Conservation (phyloP, 2,888 invertebrate genomes). For the Flexamia atlantica region DNA sequence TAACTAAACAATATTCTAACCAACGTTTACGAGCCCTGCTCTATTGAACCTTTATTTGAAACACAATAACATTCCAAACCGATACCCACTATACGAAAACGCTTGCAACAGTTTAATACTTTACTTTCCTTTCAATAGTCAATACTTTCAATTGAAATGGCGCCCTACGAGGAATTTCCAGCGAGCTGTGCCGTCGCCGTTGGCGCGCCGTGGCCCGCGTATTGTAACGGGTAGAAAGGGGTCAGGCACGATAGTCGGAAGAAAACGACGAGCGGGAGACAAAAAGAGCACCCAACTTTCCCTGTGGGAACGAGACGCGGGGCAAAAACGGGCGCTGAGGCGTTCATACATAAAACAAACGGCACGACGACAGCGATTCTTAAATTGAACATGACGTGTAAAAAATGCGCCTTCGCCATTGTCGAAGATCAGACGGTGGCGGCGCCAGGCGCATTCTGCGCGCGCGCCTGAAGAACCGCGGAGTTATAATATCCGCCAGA, state of each 20-base stretch:
- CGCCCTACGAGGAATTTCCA: too few relatives aligned
- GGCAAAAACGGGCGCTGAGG: conserved; percentile 41
- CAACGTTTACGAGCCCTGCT: too few relatives aligned
- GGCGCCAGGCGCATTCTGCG: conserved; percentile 45
- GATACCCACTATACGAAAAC: too few relatives aligned
- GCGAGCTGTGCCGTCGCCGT: not conserved
- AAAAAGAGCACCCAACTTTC: conserved; percentile 54
- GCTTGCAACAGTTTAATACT: too few relatives aligned
- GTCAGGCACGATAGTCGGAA: conserved; percentile 16
- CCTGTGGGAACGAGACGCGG: conserved; percentile 45
- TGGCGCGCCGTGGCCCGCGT: not conserved
- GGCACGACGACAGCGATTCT: conserved; percentile 51
- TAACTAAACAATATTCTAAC: too few relatives aligned
- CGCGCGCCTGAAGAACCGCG: not conserved
- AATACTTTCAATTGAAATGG: too few relatives aligned
- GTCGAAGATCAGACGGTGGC: conserved; percentile 15
- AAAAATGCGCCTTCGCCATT: conserved; percentile 43
- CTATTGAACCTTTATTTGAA: too few relatives aligned
- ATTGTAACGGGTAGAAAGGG: conserved; percentile 29
- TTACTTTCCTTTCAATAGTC: too few relatives aligned
- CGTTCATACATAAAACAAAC: conserved; percentile 58
- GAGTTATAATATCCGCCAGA: conserved; percentile 10
- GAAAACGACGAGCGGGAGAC: conserved; percentile 17
- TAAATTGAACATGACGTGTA: conserved; percentile 48
- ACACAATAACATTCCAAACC: too few relatives aligned